These are phyloP conservation scores for Chromobotia macracanthus DNA, from an alignment of 2,797 vertebrate species.

Conservation along the genomic window DNA sequence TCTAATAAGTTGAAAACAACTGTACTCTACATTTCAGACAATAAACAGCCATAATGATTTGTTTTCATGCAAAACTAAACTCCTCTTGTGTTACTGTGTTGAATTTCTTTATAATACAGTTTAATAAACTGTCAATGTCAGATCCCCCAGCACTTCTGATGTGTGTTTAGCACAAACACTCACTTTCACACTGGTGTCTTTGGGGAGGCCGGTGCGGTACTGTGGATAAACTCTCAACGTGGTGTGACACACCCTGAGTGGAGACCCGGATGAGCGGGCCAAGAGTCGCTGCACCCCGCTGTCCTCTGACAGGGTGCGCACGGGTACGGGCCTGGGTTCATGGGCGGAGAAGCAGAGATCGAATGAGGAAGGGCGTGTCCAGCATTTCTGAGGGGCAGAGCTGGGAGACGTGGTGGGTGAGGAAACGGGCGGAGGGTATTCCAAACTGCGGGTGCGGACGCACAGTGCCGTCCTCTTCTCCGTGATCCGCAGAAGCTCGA, in stretches of 20 bases:
- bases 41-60: no score
- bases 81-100: no score
- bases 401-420: constrained; percentile 62
- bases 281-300: constrained; percentile 81
- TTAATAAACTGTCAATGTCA: no score
- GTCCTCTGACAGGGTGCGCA: constrained; percentile 80
- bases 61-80: no score
- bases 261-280: constrained; percentile 66
- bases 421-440: constrained; percentile 77
- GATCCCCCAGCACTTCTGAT: neutral
- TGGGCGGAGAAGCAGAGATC: constrained; percentile 69
- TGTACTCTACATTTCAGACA: no score
- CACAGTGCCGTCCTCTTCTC: constrained; percentile 91
- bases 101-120: no score
- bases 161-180: neutral
- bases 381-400: constrained; percentile 65
- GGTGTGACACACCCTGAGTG: constrained; percentile 76
- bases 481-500: constrained; percentile 88
- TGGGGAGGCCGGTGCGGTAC: constrained; percentile 86
- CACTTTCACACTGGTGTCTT: constrained; percentile 90
- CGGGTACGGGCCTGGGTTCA: constrained; percentile 63
- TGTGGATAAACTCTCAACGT: constrained; percentile 85
- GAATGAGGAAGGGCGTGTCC: constrained; percentile 73
- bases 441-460: constrained; percentile 89
- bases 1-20: no score